Percentiles rank a stretch among this genome's conserved stretches.
phyloP scores from a whole-genome alignment of 2,888 invertebrate species.

The Parochlus steinenii region DNA sequence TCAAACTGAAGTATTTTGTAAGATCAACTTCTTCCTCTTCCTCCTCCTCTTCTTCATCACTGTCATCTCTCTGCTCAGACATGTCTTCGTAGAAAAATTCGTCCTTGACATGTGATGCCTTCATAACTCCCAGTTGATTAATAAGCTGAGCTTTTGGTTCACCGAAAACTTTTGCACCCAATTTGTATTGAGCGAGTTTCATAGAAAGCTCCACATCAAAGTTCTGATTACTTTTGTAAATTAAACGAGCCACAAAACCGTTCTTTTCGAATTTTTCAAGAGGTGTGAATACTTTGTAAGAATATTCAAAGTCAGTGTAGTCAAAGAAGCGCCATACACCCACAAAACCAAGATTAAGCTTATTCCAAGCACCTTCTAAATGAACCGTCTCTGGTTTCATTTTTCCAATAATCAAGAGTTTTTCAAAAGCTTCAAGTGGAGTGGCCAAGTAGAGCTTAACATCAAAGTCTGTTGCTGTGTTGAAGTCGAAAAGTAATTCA shows the following conservation, averaged over 20 bases:
- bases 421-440: conserved; percentile 51
- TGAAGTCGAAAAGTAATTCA: conserved; percentile 46
- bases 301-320: conserved; percentile 53
- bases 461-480: conserved; percentile 50
- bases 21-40: conserved; percentile 28
- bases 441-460: conserved; percentile 55
- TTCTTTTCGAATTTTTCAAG: conserved; percentile 62
- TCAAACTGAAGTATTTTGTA: conserved; percentile 31
- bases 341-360: conserved; percentile 54
- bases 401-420: conserved; percentile 49
- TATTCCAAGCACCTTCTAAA: conserved; percentile 59
- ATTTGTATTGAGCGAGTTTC: conserved; percentile 49
- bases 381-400: conserved; percentile 52
- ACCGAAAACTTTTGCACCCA: conserved; percentile 24
- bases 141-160: conserved; percentile 25
- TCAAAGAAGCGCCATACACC: conserved; percentile 54
- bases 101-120: conserved; percentile 10
- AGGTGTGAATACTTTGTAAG: conserved; percentile 61
- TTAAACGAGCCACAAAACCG: conserved; percentile 53
- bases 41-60: conserved; percentile 21
- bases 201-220: conserved; percentile 54
- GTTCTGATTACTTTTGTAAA: conserved; percentile 35
- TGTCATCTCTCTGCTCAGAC: conserved; percentile 16
- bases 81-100: conserved; percentile 14
- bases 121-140: conserved; percentile 20